phyloP scores from a whole-genome alignment of 2,888 invertebrate genomes.

The Harpalus rubripes region DNA sequence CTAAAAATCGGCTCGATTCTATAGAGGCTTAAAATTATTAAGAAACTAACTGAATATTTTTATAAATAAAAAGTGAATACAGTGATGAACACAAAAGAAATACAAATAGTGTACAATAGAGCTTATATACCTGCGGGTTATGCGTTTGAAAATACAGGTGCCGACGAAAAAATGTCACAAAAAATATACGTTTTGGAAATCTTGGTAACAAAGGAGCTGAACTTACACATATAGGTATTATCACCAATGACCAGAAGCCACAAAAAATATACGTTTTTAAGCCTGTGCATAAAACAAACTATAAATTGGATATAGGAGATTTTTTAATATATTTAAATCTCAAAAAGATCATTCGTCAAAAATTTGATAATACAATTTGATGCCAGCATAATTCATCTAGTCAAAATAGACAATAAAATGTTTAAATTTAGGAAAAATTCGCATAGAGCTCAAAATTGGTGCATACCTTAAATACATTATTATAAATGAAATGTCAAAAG shows the following conservation, averaged over 20 bases:
- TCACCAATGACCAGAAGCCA: constrained; percentile 43
- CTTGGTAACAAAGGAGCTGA: constrained; percentile 54
- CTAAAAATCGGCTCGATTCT: constrained; percentile 23
- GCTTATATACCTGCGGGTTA: constrained; percentile 54
- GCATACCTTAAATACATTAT: too few relatives aligned
- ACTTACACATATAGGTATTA: constrained; percentile 45
- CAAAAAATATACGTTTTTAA: neutral
- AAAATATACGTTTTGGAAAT: constrained; percentile 54
- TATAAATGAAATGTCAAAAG: too few relatives aligned
- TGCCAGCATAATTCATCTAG: too few relatives aligned
- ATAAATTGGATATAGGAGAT: neutral
- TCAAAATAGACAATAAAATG: too few relatives aligned
- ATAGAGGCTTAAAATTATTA: constrained; percentile 49
- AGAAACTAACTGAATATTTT: constrained; percentile 20
- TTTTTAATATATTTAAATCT: too few relatives aligned
- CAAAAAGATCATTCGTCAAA: too few relatives aligned
- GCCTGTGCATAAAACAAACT: neutral
- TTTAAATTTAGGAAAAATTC: too few relatives aligned
- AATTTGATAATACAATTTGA: too few relatives aligned
- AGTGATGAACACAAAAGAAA: constrained; percentile 41
- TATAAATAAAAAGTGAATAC: constrained; percentile 60
- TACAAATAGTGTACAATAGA: constrained; percentile 58
- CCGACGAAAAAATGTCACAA: constrained; percentile 56
- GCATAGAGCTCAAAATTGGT: too few relatives aligned
- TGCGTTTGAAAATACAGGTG: constrained; percentile 56